Evolutionary conservation across 2,888 invertebrate genomes (phyloP).

Genomic region (Calephelis perditalis): DNA sequence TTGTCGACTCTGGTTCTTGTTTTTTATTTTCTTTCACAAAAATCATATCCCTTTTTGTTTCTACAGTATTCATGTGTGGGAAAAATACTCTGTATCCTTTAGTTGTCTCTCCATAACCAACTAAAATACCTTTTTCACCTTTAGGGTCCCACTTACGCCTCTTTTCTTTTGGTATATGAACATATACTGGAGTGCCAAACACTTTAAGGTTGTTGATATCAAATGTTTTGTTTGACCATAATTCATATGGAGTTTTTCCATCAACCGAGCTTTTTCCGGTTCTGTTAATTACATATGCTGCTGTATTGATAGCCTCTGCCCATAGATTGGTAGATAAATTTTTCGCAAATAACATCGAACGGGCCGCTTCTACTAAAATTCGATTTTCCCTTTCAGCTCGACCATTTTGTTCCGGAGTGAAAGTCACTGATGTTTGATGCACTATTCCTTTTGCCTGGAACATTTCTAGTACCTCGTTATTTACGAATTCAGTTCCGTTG

Average conservation of each 20-base stretch:
- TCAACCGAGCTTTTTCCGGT: slow-evolving; percentile 13
- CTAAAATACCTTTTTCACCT: too few species aligned
- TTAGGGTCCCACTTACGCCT: too few species aligned
- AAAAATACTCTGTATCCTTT: too few species aligned
- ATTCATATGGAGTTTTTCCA: slow-evolving; percentile 17
- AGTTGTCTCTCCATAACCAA: too few species aligned
- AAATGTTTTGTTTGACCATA: slow-evolving; percentile 13
- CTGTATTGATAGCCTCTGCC: slow-evolving; percentile 14
- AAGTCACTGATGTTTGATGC: slow-evolving; percentile 34
- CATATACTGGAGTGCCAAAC: slow-evolving; percentile 15
- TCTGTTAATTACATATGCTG: slow-evolving; percentile 15
- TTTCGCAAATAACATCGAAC: too few species aligned
- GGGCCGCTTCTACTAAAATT: too few species aligned
- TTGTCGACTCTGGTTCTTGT: too few species aligned
- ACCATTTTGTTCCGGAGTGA: neutral
- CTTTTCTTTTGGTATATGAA: slow-evolving; percentile 2
- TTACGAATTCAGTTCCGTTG: slow-evolving; percentile 4
- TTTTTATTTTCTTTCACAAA: too few species aligned
- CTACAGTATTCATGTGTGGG: too few species aligned
- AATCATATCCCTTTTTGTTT: too few species aligned
- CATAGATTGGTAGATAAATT: neutral
- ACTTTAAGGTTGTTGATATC: slow-evolving; percentile 8
- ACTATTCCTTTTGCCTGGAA: slow-evolving; percentile 31
- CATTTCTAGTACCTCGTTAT: slow-evolving; percentile 20
- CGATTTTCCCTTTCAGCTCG: too few species aligned